Evolutionary conservation across 2,797 vertebrate species (phyloP), one percentile per base, ranked within the genome.

Genomic region (Sebastes hubbsi): DNA sequence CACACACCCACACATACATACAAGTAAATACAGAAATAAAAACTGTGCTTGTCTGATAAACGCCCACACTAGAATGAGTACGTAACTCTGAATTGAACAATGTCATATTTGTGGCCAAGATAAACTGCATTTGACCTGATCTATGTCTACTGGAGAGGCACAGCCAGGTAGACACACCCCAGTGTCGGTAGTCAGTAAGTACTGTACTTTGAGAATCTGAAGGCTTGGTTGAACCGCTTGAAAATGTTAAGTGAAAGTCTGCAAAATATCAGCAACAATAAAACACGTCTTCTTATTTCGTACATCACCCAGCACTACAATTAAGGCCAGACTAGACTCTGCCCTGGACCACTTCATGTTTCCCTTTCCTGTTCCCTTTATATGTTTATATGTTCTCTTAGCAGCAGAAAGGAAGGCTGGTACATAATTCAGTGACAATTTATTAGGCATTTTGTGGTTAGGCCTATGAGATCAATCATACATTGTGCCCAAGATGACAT

Each of bases 401-500:
- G 24, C 8, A 70, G 5, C 34, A 55, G 49, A 52, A 78, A 63
- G 72, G 54, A 77, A 59, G 46, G 27, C 60, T 6, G 4, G 20
- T 8, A 5, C 16, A 56, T 54, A 42, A 63, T 78, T 78, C 38
- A 62, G 54, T 91, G 72, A 82, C 54, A 55, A 18, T 94, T 93
- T 89, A 91, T 91, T 92, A 80, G 80, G 61, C 86, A 89, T 84
- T 87, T 87, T 85, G 85, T 88, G 76, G 69, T 88, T 87, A 93
- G 87, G 91, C 89, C 88, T 80, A 77, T 84, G 34, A 81, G 86
- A 80, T 86, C 58, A 78, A 80, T 85, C 58, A 80, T 71, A 89
- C 78, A 78, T 34, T 78, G 86, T 91, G 81, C 83, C 76, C 62
- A 71, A 75, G 20, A 74, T 79, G 73, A 84, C 62, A 87, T 77